Conservation (phyloP, 2,888 invertebrate species). For the Resseliella maxima region DNA sequence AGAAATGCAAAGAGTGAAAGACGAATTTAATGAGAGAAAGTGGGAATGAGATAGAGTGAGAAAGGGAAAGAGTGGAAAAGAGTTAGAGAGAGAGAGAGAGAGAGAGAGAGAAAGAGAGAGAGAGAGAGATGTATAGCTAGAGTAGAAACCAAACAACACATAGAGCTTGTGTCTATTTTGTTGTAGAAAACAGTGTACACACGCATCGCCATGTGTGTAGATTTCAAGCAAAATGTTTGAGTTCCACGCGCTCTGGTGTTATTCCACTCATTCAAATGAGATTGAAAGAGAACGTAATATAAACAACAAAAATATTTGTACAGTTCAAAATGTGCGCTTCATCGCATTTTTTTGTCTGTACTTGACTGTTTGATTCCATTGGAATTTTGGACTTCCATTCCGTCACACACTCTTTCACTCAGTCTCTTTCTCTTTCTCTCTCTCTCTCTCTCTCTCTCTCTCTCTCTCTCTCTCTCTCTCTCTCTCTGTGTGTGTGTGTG, state of each 20-base stretch:
- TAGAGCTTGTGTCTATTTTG: background rate
- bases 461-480: background rate
- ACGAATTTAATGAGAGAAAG: background rate
- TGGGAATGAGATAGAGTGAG: no score
- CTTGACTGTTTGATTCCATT: background rate
- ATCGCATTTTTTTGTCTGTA: background rate
- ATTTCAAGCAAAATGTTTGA: background rate
- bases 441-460: background rate
- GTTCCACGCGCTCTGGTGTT: slow-evolving; percentile 20
- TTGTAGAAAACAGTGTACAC: background rate
- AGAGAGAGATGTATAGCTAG: no score
- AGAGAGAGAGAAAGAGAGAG: no score
- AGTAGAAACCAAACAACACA: no score
- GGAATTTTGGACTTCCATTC: background rate
- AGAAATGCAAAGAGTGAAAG: background rate
- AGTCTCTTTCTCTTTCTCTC: background rate
- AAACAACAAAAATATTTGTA: slow-evolving; percentile 39
- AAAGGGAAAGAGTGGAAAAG: no score
- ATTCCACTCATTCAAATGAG: background rate
- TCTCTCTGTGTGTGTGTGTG: background rate
- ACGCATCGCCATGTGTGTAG: slow-evolving; percentile 11
- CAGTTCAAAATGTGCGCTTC: slow-evolving; percentile 32
- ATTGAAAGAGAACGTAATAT: background rate
- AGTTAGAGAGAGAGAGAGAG: no score
- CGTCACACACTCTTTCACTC: background rate